A percentile compares a stretch with the other conserved stretches of the same genome.
Conservation (phyloP, 1,140 invertebrate species). For the Rhagoletis pomonella region DNA sequence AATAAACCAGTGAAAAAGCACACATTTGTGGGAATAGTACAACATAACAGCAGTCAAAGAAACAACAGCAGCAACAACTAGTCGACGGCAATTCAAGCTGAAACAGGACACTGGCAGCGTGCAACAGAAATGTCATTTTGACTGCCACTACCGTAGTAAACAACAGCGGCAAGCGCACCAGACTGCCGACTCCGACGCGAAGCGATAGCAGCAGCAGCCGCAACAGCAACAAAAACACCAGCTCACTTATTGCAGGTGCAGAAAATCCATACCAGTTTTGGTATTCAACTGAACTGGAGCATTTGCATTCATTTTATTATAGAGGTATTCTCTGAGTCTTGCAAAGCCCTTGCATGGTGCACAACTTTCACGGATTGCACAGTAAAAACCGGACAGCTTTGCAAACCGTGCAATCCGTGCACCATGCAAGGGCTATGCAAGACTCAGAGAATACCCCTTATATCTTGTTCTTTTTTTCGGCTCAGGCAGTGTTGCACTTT, state of each 20-base stretch:
- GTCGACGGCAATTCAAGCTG: background rate
- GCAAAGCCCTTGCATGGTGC: no score
- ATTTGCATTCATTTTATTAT: constrained; percentile 28
- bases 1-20: background rate
- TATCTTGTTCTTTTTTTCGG: background rate
- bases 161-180: background rate
- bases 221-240: background rate
- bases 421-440: no score
- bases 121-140: constrained; percentile 25
- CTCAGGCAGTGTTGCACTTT: background rate
- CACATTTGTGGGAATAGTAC: background rate
- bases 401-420: no score
- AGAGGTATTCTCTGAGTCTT: no score
- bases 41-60: background rate
- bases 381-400: no score
- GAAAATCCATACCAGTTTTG: constrained; percentile 46
- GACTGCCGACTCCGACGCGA: background rate
- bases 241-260: constrained; percentile 27
- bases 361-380: no score
- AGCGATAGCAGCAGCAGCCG: background rate
- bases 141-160: constrained; percentile 33
- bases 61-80: background rate
- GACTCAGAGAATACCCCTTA: no score
- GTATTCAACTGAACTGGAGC: constrained; percentile 37
- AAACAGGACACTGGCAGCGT: constrained; percentile 13